Evolutionary conservation across 53 echinoderm and acorn worm genomes (phyloP).

Genomic region (Pentamera pediparva): DNA sequence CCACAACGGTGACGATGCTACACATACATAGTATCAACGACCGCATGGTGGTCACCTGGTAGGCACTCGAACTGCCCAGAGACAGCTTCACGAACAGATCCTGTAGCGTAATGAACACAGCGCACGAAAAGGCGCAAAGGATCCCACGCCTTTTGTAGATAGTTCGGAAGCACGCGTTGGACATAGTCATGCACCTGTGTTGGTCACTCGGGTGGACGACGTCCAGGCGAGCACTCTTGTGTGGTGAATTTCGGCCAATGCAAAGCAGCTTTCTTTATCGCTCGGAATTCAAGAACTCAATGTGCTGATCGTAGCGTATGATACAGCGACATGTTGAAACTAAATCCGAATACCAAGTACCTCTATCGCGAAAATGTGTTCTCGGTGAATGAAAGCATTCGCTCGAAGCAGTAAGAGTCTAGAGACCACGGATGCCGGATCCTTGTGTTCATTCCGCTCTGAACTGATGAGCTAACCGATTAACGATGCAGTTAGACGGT

Average conservation of each 20-base stretch:
- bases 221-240: not conserved
- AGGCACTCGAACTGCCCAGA: not conserved
- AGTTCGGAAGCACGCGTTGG: not conserved
- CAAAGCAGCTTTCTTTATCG: not conserved
- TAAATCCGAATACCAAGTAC: too few species aligned
- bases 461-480: too few species aligned
- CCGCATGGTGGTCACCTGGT: not conserved
- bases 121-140: not conserved
- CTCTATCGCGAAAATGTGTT: too few species aligned
- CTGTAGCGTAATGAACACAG: not conserved
- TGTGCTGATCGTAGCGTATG: too few species aligned
- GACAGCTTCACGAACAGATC: constrained; percentile 14
- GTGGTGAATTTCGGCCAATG: not conserved
- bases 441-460: too few species aligned
- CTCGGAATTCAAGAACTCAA: not conserved
- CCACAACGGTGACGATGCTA: not conserved
- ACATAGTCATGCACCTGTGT: not conserved
- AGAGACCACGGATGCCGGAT: too few species aligned
- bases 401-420: too few species aligned
- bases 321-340: too few species aligned
- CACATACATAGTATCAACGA: not conserved
- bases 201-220: not conserved
- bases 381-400: too few species aligned
- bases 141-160: not conserved
- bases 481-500: too few species aligned